Base-by-base conservation (phyloP, 2,888 invertebrate species). In the Pterostichus madidus region DNA sequence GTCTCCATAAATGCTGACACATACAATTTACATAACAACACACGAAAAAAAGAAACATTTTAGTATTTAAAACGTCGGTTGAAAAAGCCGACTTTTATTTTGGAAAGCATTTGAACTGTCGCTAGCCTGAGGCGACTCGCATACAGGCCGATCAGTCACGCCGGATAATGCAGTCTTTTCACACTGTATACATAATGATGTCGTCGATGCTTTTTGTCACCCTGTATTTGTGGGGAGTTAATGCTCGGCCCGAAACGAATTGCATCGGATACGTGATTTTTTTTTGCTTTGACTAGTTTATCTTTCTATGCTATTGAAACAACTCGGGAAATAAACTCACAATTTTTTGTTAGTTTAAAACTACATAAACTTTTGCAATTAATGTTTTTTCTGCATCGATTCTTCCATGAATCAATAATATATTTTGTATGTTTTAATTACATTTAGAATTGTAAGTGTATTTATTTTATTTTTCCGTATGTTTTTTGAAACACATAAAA, bases 111-210 rank as follows among this genome's bases (percentile, higher is more conserved):
- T 49, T 75, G 52, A 73, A 46, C 15, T 53, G 75, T 31, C 52
- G 75, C 49, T 71, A 75, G 52, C 75, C 75, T 75, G 75, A 24
- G 31, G 49, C 64, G n/a, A 64, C 13, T 32, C 32, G 64, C 31
- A 73, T 53, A 80, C 24, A 32, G 52, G 24, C 39, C 49, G 80
- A 80, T 80, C 80, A 71, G 80, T 80, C 80, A 80, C 39, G 35
- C 44, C 7, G 44, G 44, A 79, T 64, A 79, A 64, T 73, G 13
- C 64, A 53, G 73, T 56, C 80, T 80, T 80, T 80, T 80, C 80
- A 80, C 71, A 80, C 80, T 73, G 73, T 80, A 80, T 80, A 53
- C 15, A 80, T 80, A 80, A 80, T 80, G 71, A 80, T 46, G 64
- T 64, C 64, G 46, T 56, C 32, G 56, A 44, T 46, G 49, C 71